These are phyloP conservation scores for Serripes groenlandicus DNA, from an alignment of 2,888 invertebrate species.

Conservation along the genomic window DNA sequence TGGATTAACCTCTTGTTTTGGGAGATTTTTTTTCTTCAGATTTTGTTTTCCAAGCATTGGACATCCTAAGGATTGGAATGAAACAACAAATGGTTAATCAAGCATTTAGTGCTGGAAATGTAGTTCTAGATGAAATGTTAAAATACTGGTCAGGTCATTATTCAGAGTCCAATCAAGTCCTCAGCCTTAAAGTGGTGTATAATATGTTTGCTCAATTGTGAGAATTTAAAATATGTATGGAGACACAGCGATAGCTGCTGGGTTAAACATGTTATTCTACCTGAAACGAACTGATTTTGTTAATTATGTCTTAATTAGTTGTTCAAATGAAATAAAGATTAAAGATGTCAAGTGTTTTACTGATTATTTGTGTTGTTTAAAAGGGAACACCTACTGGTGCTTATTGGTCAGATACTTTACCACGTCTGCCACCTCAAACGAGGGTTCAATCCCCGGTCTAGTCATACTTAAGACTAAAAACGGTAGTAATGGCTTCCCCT, in stretches of 20 bases:
- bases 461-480: no score
- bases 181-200: conserved; percentile 89
- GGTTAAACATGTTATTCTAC: no score
- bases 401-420: no score
- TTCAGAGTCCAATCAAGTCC: conserved; percentile 86
- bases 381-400: no score
- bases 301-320: no score
- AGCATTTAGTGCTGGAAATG: conserved; percentile 86
- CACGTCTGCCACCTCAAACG: no score
- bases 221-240: conserved; percentile 77
- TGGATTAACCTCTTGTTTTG: background rate
- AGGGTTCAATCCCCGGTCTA: no score
- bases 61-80: conserved; percentile 94
- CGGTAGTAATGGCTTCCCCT: no score
- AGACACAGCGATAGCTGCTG: conserved; percentile 76
- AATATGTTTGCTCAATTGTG: conserved; percentile 92
- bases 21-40: conserved; percentile 87
- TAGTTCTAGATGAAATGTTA: conserved; percentile 87
- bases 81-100: conserved; percentile 90
- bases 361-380: no score
- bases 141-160: conserved; percentile 82
- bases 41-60: conserved; percentile 95
- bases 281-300: no score
- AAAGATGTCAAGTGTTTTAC: no score
- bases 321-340: no score